A percentile compares a stretch with the other conserved stretches of the same genome.
phyloP scores from a whole-genome alignment of 2,797 vertebrate genomes.

The Mus spretus region DNA sequence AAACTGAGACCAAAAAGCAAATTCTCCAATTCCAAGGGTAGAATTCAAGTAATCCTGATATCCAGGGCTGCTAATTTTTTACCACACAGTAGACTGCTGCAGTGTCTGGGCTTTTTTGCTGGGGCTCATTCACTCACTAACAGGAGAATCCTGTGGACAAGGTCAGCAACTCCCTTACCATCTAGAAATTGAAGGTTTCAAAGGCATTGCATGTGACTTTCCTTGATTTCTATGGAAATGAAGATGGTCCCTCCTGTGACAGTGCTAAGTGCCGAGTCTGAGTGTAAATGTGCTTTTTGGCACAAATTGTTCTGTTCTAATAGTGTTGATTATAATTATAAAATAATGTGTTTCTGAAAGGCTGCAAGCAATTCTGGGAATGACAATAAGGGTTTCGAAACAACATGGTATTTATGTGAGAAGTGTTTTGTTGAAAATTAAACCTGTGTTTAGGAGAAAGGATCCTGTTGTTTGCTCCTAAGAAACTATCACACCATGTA shows the following conservation, averaged over 20 bases:
- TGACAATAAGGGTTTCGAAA: constrained; percentile 83
- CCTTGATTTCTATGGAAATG: constrained; percentile 72
- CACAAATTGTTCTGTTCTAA: constrained; percentile 82
- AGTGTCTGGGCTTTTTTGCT: background rate
- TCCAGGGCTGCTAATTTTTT: background rate
- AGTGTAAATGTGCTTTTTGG: constrained; percentile 83
- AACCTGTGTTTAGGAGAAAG: constrained; percentile 76
- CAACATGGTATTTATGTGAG: constrained; percentile 76
- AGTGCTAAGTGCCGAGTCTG: constrained; percentile 81
- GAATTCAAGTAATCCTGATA: background rate
- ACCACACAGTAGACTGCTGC: too few relatives aligned
- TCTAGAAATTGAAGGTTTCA: constrained; percentile 76
- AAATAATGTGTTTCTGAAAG: constrained; percentile 87
- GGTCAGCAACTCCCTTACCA: constrained; percentile 66
- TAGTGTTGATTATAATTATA: constrained; percentile 86
- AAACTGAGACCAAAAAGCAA: background rate
- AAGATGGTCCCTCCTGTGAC: constrained; percentile 62
- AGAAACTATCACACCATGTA: constrained; percentile 67
- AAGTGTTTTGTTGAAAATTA: constrained; percentile 80
- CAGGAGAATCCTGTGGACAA: constrained; percentile 32
- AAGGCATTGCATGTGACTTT: constrained; percentile 61
- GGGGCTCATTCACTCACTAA: background rate
- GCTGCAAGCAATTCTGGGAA: constrained; percentile 82
- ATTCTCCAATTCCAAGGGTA: background rate
- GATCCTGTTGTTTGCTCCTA: constrained; percentile 62